Evolutionary conservation across 2,888 invertebrate species (phyloP).

Genomic region (Ophion ventricosus): DNA sequence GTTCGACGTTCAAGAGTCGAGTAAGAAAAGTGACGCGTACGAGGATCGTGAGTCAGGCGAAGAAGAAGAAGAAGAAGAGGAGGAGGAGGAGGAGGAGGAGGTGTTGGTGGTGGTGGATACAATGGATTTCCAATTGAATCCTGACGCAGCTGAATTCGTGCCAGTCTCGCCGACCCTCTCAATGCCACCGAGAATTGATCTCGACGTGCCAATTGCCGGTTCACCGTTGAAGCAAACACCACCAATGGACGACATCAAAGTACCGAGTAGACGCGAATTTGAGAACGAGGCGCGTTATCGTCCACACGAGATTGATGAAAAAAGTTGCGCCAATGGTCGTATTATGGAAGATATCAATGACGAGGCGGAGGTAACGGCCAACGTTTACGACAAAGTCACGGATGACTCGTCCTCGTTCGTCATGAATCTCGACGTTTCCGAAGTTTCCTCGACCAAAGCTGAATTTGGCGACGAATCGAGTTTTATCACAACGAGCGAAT

Average conservation of each 20-base stretch:
- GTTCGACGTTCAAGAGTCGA: slow-evolving; percentile 29
- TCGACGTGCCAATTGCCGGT: slow-evolving; percentile 81
- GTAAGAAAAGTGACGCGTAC: no score
- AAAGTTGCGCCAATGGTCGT: slow-evolving; percentile 51
- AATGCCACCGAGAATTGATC: slow-evolving; percentile 82
- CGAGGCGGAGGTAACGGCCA: no score
- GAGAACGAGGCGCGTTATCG: slow-evolving; percentile 87
- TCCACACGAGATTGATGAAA: slow-evolving; percentile 85
- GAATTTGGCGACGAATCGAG: slow-evolving; percentile 85
- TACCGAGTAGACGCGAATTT: slow-evolving; percentile 87
- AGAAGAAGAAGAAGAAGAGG: slow-evolving; percentile 43
- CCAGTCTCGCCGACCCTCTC: slow-evolving; percentile 87
- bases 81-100: slow-evolving; percentile 36
- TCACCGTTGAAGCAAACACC: slow-evolving; percentile 89
- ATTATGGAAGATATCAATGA: slow-evolving; percentile 59
- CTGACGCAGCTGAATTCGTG: slow-evolving; percentile 93
- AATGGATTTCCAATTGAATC: slow-evolving; percentile 91
- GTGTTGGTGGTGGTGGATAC: slow-evolving; percentile 17
- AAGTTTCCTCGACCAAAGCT: slow-evolving; percentile 84
- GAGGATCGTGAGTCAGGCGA: no score
- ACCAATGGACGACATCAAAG: slow-evolving; percentile 85
- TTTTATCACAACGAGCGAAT: slow-evolving; percentile 75
- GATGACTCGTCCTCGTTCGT: slow-evolving; percentile 60
- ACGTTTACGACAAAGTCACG: slow-evolving; percentile 79
- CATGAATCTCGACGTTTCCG: slow-evolving; percentile 83